phyloP scores from a whole-genome alignment of 2,888 invertebrate species.

The Dicyrtomina minuta region DNA sequence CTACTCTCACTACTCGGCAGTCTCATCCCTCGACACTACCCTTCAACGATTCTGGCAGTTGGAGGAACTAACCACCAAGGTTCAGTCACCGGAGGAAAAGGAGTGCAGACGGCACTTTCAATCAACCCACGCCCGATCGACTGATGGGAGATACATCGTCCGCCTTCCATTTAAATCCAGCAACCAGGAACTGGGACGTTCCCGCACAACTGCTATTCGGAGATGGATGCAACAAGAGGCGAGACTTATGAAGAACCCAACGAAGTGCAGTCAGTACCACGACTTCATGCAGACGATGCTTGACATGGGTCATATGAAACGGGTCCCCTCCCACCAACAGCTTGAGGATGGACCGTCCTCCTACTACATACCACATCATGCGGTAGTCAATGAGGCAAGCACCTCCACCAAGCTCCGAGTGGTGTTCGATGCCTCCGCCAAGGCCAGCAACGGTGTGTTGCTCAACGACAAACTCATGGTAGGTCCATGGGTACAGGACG shows the following conservation, averaged over 20 bases:
- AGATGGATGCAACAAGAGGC: neutral
- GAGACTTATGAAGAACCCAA: neutral
- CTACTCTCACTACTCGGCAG: too few relatives aligned
- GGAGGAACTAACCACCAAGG: neutral
- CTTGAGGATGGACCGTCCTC: too few relatives aligned
- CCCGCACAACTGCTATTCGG: neutral
- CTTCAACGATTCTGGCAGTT: neutral
- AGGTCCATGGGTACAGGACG: conserved; percentile 53
- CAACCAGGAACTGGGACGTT: neutral
- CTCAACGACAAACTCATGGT: conserved; percentile 53
- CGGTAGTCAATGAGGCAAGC: conserved; percentile 52
- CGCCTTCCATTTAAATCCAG: neutral
- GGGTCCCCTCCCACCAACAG: too few relatives aligned
- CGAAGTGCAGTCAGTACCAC: neutral
- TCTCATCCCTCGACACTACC: neutral
- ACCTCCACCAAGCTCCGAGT: too few relatives aligned
- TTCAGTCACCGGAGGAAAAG: neutral
- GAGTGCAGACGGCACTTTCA: neutral
- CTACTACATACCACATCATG: conserved; percentile 54
- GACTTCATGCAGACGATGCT: neutral
- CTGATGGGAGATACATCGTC: neutral
- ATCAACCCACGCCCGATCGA: neutral
- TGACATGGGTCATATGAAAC: neutral
- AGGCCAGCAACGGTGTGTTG: conserved; percentile 45
- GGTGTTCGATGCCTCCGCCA: too few relatives aligned